Base-by-base conservation (phyloP, 1,140 invertebrate genomes). In the Macrocentrus cingulum region DNA sequence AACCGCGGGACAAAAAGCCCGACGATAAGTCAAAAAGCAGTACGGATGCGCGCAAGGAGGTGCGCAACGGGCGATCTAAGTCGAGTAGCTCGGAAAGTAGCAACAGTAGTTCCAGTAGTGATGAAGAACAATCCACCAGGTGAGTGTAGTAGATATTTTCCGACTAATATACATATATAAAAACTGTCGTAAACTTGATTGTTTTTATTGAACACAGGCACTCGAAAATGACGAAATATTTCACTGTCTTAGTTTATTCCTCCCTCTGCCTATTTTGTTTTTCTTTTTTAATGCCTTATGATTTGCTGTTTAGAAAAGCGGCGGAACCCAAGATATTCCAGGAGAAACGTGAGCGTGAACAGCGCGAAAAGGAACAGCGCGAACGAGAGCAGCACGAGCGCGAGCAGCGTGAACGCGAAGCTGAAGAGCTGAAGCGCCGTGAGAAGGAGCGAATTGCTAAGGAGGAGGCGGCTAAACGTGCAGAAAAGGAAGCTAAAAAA, bases 81-180 rank as follows among this genome's bases (percentile, higher is more conserved):
- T 79, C 77, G n/a, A 80, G 72, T 65, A 78, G 75, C 63, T 76
- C 75, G 55, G 72, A 79, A 61, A 78, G 76, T 66, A 79, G 76
- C 59, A 72, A 77, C 32, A 77, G 73, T 64, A 74, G 73, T 66
- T 75, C 76, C 55, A 74, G 73, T 59, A 75, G 68, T 51, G 77
- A 80, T 62, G 76, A 74, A 52, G 75, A 76, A 57, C 66, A 67
- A 18, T 32, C 68, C 37, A 44, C 56, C n/a, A 71, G 65, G 72
- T 73, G 50, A 64, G 59, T 62, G 25, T 29, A 29, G 25, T 29
- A 29, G 9, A 29, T 23, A 23, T 49, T 49, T 23, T 13, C 29
- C 20, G 7, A 15, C 18, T n/a, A 15, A 18, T 45, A 15, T 6
- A 15, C 42, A 15, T 45, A 45, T 3, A 15, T 45, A 18, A 45